These are phyloP conservation scores for Lordiphosa fenestrarum DNA, from an alignment of 2,888 invertebrate species.

Conservation along the genomic window DNA sequence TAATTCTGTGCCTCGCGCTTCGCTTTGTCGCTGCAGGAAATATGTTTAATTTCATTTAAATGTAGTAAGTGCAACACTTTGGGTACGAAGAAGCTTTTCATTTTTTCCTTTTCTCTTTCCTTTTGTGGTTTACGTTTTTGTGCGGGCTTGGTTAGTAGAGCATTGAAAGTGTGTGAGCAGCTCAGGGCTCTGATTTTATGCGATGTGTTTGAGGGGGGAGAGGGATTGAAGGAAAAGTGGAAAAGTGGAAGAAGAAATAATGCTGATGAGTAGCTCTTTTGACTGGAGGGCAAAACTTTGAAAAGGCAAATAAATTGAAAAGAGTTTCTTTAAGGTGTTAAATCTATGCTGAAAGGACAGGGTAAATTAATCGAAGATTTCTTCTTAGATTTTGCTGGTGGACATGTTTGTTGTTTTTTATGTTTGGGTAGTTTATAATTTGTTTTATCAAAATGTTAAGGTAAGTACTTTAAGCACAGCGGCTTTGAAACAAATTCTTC, in stretches of 20 bases:
- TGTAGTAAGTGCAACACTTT: slow-evolving; percentile 71
- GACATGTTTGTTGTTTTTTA: no score
- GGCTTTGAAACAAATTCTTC: no score
- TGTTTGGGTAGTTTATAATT: no score
- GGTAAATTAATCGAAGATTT: no score
- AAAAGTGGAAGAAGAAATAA: slow-evolving; percentile 13
- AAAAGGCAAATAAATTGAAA: no score
- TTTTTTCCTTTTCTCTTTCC: slow-evolving; percentile 7
- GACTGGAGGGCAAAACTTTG: background rate
- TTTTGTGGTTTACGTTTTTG: slow-evolving; percentile 17
- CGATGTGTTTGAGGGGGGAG: background rate
- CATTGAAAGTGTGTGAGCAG: slow-evolving; percentile 18
- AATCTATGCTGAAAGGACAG: no score
- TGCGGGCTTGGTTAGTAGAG: slow-evolving; percentile 23
- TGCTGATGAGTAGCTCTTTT: slow-evolving; percentile 10
- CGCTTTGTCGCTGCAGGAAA: slow-evolving; percentile 65
- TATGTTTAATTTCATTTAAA: slow-evolving; percentile 72
- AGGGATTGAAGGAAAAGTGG: slow-evolving; percentile 9
- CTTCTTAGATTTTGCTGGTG: no score
- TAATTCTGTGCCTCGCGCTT: slow-evolving; percentile 50
- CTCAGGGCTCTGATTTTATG: no score
- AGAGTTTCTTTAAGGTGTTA: no score
- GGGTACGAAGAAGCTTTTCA: slow-evolving; percentile 37
- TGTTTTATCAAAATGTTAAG: no score
- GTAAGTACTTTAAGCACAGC: no score